Evolutionary conservation across 2,888 invertebrate genomes (phyloP), one percentile per base, ranked within the genome.

Genomic region (Tachina fera): DNA sequence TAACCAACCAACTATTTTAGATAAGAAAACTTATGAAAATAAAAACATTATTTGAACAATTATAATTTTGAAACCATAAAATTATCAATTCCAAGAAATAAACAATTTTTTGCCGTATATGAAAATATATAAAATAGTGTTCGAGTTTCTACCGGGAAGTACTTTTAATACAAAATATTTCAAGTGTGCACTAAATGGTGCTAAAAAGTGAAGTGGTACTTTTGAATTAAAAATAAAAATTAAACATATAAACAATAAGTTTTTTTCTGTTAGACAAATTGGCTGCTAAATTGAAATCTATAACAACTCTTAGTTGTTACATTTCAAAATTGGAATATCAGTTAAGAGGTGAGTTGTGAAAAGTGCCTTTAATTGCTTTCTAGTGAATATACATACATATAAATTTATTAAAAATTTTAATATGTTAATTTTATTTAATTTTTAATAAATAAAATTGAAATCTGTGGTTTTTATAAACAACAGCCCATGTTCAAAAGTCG

Each of bases 241-340:
- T 47, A 70, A 51, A 19, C 61, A 19, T 13, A 53, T 51, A 61
- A n/a, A n/a, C 22, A 45, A 16, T 16, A 61, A 53, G 39, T 49
- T n/a, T 39, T 61, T 31, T 31, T 31, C 31, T 68, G 41, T 39
- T 56, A 61, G 45, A 70, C 77, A 87, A 84, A 80, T 87, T 88
- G 85, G 85, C 80, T 87, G 71, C 75, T 65, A 86, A 78, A 60
- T 67, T 82, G 47, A 78, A 68, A 16, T 65, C 58, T 8, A 68
- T 72, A 22, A 76, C 87, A 82, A 79, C 88, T 84, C 70, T 86
- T 72, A 84, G 81, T 87, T 86, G 78, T 84, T 84, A 77, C 81
- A 84, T 87, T 86, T 87, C 84, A 67, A 83, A 87, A 83, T 85
- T 88, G 87, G 87, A 86, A 87, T 87, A 88, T 84, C 85, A 84